Evolutionary conservation across 2,888 invertebrate species (phyloP).

Genomic region (Drosophila engyochracea): DNA sequence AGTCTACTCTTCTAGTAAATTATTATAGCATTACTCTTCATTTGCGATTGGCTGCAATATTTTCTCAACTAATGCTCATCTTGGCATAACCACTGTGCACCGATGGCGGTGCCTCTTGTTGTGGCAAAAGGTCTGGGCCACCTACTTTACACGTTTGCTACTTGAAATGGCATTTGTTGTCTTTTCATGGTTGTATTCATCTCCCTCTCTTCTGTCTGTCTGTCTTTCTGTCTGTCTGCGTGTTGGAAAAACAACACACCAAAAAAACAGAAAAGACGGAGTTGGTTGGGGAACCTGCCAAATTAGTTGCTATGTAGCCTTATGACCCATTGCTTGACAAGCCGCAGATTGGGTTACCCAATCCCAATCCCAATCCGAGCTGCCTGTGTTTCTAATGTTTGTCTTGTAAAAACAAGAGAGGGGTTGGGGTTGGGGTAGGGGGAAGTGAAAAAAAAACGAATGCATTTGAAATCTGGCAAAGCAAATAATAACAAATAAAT

Average conservation of each 20-base stretch:
- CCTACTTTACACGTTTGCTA: constrained; percentile 79
- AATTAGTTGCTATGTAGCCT: constrained; percentile 73
- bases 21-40: background rate
- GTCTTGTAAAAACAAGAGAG: constrained; percentile 48
- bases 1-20: background rate
- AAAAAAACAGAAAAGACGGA: constrained; percentile 4
- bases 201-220: constrained; percentile 12
- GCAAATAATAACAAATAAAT: constrained; percentile 74
- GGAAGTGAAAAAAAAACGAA: constrained; percentile 33
- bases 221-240: constrained; percentile 32
- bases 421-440: background rate
- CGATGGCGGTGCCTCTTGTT: constrained; percentile 40
- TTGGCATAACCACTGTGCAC: constrained; percentile 46
- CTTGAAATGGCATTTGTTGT: constrained; percentile 79
- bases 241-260: constrained; percentile 62
- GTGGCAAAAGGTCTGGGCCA: constrained; percentile 72
- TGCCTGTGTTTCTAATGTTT: constrained; percentile 61
- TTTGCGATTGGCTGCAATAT: background rate
- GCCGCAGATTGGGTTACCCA: constrained; percentile 74
- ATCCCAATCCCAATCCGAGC: constrained; percentile 40
- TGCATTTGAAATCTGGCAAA: constrained; percentile 65
- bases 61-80: background rate
- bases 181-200: constrained; percentile 55
- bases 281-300: constrained; percentile 57
- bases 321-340: constrained; percentile 71